Percentiles rank a stretch among this genome's conserved stretches.
These are phyloP conservation scores for Cartodere bifasciata DNA, from an alignment of 2,888 invertebrate genomes.

Conservation along the genomic window DNA sequence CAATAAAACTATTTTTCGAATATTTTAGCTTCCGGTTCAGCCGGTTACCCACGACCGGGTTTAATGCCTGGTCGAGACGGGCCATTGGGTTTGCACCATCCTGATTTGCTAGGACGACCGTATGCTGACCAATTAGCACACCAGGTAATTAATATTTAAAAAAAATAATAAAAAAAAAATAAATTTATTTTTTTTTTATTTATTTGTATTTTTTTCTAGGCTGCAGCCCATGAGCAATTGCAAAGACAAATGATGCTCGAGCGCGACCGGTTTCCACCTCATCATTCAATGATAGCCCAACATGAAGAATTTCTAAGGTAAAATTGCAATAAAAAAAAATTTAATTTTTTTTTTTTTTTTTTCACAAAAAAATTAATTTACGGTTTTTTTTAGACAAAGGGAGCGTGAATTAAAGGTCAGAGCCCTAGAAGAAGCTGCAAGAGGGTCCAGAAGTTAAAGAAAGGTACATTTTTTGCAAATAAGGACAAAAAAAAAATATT, in stretches of 20 bases:
- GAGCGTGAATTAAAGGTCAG: conserved; percentile 77
- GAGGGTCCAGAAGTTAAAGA: conserved; percentile 56
- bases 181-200: conserved; percentile 29
- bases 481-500: conserved; percentile 2
- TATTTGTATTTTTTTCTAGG: conserved; percentile 36
- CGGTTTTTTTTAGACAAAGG: too few species aligned
- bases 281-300: conserved; percentile 50
- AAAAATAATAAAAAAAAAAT: conserved; percentile 1
- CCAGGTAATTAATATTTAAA: conserved; percentile 36
- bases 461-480: conserved; percentile 29
- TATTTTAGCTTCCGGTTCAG: conserved; percentile 38
- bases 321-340: too few species aligned
- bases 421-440: conserved; percentile 73
- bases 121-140: conserved; percentile 74
- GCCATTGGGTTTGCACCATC: conserved; percentile 58
- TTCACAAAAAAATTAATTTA: conserved; percentile 6
- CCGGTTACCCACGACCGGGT: conserved; percentile 48
- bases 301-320: conserved; percentile 56
- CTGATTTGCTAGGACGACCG: conserved; percentile 65
- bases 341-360: conserved; percentile 1
- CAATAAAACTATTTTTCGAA: too few species aligned
- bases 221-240: conserved; percentile 72
- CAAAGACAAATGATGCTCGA: conserved; percentile 76
- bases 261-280: conserved; percentile 58
- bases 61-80: conserved; percentile 45